These are phyloP conservation scores for Hedya salicella DNA, from an alignment of 2,888 invertebrate genomes.

Conservation along the genomic window DNA sequence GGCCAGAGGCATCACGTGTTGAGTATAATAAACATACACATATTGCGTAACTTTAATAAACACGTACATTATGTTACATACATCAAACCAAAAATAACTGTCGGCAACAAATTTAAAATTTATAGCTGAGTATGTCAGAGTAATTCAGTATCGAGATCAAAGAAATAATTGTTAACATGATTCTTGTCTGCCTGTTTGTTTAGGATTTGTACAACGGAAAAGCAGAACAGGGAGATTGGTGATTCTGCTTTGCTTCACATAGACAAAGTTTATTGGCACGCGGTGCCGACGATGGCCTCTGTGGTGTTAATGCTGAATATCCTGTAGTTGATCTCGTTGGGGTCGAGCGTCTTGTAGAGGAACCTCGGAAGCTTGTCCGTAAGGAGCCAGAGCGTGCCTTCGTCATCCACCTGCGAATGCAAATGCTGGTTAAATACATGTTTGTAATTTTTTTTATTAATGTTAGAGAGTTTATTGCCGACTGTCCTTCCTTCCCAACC, in stretches of 20 bases:
- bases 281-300: constrained; percentile 84
- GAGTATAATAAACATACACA: constrained; percentile 25
- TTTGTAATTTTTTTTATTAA: too few species aligned
- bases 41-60: not conserved
- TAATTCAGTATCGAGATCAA: constrained; percentile 4
- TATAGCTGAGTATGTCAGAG: not conserved
- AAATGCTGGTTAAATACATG: not conserved
- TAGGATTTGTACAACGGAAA: not conserved
- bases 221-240: not conserved
- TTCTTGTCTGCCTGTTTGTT: too few species aligned
- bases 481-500: too few species aligned
- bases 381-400: constrained; percentile 87
- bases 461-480: too few species aligned
- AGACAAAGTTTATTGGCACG: constrained; percentile 69
- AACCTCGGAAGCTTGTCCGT: constrained; percentile 91
- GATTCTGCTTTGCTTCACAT: not conserved
- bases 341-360: constrained; percentile 86
- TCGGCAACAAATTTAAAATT: not conserved
- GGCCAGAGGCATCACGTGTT: not conserved
- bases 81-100: not conserved
- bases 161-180: too few species aligned
- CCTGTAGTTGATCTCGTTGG: constrained; percentile 88
- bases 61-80: constrained; percentile 12
- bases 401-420: constrained; percentile 82
- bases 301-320: constrained; percentile 83